A percentile compares a stretch with the other conserved stretches of the same genome.
Evolutionary conservation across 1,140 invertebrate species (phyloP).

Genomic region (Macrobrachium rosenbergii): DNA sequence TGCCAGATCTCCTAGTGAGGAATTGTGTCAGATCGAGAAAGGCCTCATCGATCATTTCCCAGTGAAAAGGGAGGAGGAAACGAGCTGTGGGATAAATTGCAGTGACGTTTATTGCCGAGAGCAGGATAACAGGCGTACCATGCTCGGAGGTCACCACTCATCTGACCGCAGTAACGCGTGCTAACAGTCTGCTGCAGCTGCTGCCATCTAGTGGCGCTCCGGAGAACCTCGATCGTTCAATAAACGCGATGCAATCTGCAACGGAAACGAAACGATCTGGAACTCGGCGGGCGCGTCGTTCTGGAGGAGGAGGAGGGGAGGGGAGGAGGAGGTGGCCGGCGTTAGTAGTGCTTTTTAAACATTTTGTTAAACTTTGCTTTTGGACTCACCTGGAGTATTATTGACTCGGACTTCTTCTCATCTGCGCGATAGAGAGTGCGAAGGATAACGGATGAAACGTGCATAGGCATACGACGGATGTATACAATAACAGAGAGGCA

Average conservation of each 20-base stretch:
- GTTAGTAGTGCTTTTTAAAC: neutral
- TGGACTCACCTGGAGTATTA: no score
- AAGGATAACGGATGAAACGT: no score
- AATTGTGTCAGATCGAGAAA: no score
- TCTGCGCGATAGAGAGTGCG: no score
- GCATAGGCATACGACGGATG: no score
- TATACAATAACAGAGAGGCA: no score
- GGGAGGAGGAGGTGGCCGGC: neutral
- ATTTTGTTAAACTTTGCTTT: no score
- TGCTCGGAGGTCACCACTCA: conserved; percentile 58
- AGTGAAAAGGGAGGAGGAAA: neutral
- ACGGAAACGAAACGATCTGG: conserved; percentile 55
- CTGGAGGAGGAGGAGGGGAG: neutral
- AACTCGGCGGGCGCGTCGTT: neutral
- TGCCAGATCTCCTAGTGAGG: no score
- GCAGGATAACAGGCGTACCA: conserved; percentile 45
- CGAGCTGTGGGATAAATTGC: conserved; percentile 42
- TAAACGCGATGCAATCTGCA: conserved; percentile 51
- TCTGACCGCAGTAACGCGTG: conserved; percentile 63
- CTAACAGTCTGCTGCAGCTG: conserved; percentile 60
- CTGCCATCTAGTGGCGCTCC: conserved; percentile 57
- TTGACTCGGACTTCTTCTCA: no score
- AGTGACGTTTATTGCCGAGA: conserved; percentile 58
- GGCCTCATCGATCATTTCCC: neutral
- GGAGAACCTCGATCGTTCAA: conserved; percentile 47